Conservation (phyloP, 2,888 invertebrate genomes). For the Acleris literana region DNA sequence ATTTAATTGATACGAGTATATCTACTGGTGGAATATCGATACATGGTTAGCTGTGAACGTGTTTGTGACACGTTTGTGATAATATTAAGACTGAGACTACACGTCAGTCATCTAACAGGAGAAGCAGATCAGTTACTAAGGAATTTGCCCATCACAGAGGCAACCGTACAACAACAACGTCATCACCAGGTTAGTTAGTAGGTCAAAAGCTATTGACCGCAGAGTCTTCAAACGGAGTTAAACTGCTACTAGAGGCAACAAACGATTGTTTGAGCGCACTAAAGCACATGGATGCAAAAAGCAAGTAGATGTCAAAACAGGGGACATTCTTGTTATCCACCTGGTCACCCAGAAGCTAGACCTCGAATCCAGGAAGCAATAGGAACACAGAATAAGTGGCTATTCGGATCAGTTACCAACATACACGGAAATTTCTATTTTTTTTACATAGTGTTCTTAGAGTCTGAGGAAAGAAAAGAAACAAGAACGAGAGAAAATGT, state of each 20-base stretch:
- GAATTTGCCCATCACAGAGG: not conserved
- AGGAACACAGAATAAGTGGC: constrained; percentile 31
- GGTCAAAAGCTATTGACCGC: constrained; percentile 16
- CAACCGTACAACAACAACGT: constrained; percentile 35
- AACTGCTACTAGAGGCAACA: constrained; percentile 22
- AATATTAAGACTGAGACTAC: too few relatives aligned
- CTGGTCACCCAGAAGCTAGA: constrained; percentile 36
- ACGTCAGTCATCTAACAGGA: too few relatives aligned
- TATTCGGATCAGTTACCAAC: constrained; percentile 26
- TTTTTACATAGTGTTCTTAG: too few relatives aligned
- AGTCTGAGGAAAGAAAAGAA: too few relatives aligned
- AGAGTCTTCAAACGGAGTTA: constrained; percentile 23
- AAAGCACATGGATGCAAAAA: constrained; percentile 3
- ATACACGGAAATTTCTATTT: constrained; percentile 5
- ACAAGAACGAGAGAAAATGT: too few relatives aligned
- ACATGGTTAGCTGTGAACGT: too few relatives aligned
- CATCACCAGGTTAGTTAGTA: constrained; percentile 22
- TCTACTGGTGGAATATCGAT: too few relatives aligned
- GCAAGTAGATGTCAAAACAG: constrained; percentile 16
- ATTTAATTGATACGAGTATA: too few relatives aligned
- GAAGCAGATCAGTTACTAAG: too few relatives aligned
- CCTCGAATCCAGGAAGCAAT: constrained; percentile 29
- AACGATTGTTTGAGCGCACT: constrained; percentile 25
- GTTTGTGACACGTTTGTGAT: too few relatives aligned
- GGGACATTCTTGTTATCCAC: constrained; percentile 35